Evolutionary conservation across 2,888 invertebrate species (phyloP).

Genomic region (Ametastegia equiseti): DNA sequence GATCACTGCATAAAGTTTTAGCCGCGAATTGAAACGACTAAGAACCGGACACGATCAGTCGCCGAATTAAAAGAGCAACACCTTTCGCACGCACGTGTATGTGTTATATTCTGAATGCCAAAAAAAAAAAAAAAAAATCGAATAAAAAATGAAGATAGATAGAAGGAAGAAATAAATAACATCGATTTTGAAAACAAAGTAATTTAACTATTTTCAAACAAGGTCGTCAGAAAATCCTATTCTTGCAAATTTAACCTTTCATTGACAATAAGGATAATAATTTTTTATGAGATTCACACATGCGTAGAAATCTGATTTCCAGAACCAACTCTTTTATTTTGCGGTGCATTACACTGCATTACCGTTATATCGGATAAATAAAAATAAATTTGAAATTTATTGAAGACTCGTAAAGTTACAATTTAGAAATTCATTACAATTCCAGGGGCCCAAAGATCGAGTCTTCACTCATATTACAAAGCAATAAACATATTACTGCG

Average conservation of each 20-base stretch:
- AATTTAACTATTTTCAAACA: not conserved
- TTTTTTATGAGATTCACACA: not conserved
- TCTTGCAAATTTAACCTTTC: not conserved
- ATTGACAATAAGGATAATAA: not conserved
- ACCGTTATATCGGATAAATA: not conserved
- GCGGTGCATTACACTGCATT: not conserved
- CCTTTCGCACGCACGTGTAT: constrained; percentile 16
- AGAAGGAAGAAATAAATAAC: not conserved
- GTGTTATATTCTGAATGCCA: not conserved
- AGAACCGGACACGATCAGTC: not conserved
- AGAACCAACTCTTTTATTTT: not conserved
- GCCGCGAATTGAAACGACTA: constrained; percentile 13
- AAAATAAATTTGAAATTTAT: too few species aligned
- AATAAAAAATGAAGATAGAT: not conserved
- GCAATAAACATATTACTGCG: too few species aligned
- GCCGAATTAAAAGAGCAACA: not conserved
- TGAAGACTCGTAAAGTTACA: too few species aligned
- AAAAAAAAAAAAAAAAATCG: not conserved
- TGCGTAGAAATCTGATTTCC: not conserved
- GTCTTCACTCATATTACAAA: too few species aligned
- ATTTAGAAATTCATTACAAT: too few species aligned
- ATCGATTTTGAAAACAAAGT: not conserved
- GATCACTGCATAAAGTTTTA: constrained; percentile 18
- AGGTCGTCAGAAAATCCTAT: not conserved
- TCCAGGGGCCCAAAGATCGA: too few species aligned